phyloP scores from a whole-genome alignment of 2,797 vertebrate genomes.

The Percopsis omiscomaycus region DNA sequence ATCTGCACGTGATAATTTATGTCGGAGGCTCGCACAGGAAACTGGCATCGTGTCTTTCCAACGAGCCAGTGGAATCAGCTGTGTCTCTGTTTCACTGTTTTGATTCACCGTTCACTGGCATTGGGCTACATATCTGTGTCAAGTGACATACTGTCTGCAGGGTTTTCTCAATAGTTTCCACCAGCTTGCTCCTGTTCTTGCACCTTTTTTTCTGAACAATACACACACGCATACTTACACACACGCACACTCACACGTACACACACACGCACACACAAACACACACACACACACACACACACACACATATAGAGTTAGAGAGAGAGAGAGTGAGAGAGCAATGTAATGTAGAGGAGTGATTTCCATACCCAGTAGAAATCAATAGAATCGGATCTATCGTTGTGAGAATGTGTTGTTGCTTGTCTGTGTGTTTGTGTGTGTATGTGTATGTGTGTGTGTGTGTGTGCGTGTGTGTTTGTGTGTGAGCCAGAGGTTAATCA shows the following conservation, averaged over 20 bases:
- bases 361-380: conserved; percentile 56
- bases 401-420: conserved; percentile 24
- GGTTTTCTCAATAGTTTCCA: conserved; percentile 22
- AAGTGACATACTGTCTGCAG: conserved; percentile 19
- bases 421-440: neutral
- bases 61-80: conserved; percentile 1
- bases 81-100: conserved; percentile 4
- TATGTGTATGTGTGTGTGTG: neutral
- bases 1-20: no score
- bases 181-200: conserved; percentile 11
- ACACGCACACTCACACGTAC: neutral
- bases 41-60: neutral
- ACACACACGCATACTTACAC: neutral
- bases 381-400: conserved; percentile 47
- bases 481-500: no score
- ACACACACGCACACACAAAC: neutral
- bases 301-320: conserved; percentile 2
- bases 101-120: conserved; percentile 10
- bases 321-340: conserved; percentile 24
- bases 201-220: conserved; percentile 12
- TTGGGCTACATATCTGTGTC: conserved; percentile 29
- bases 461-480: neutral
- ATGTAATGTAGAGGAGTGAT: conserved; percentile 48
- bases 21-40: neutral
- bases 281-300: neutral